Conservation (phyloP, 2,797 vertebrate genomes). For the Synaphobranchus kaupii region DNA sequence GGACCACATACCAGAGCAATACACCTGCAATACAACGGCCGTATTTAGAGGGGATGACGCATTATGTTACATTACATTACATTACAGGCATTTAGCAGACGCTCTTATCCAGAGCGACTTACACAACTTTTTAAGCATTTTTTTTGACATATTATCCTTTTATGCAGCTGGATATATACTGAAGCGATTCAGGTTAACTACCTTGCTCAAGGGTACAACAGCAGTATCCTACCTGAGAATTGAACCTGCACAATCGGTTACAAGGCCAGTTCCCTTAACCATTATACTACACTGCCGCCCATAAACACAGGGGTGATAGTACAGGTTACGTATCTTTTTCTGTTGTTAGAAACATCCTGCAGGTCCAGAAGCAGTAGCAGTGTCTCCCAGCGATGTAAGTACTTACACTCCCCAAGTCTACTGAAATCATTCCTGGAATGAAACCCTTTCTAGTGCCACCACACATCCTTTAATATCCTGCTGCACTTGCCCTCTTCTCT, state of each 20-base stretch:
- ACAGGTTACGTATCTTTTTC: neutral
- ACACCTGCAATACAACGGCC: neutral
- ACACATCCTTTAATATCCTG: neutral
- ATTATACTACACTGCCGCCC: too few relatives aligned
- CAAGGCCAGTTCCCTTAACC: too few relatives aligned
- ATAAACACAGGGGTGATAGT: neutral
- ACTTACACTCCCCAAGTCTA: neutral
- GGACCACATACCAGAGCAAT: neutral
- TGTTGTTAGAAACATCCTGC: constrained; percentile 8
- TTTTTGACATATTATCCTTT: too few relatives aligned
- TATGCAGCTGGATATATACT: too few relatives aligned
- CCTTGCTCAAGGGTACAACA: too few relatives aligned
- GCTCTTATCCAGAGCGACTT: too few relatives aligned
- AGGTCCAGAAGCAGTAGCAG: neutral
- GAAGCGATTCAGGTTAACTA: too few relatives aligned
- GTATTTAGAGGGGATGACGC: neutral
- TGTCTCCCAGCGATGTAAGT: constrained; percentile 18
- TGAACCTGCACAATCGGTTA: too few relatives aligned
- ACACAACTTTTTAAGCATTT: too few relatives aligned
- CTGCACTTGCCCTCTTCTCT: neutral
- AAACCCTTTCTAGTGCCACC: neutral
- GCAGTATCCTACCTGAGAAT: too few relatives aligned
- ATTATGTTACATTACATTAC: too few relatives aligned
- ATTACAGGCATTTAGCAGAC: too few relatives aligned
- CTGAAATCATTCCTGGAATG: neutral